Evolutionary conservation across 2,888 invertebrate species (phyloP), one percentile per base, ranked within the genome.

Genomic region (Cheilosia urbana): DNA sequence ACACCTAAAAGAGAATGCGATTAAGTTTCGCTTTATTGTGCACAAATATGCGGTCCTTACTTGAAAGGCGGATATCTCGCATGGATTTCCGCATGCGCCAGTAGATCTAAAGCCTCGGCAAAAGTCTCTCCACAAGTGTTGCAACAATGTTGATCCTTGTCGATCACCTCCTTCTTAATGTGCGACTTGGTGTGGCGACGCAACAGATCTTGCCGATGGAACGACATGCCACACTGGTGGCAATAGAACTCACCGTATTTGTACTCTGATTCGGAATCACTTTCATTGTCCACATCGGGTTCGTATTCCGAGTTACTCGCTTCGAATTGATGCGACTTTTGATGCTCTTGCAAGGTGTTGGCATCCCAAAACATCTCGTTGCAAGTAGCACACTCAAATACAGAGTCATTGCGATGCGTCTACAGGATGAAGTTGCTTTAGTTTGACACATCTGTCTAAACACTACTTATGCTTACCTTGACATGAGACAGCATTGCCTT

Each of bases 321-420:
- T 83, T 92, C 92, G 51, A 94, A 94, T 88, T 95, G 95, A 88
- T 95, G 95, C 0, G 92, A 91, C 65, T 94, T 93, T 37, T 94
- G 93, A 88, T 95, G 95, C 60, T 95, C 95, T 49, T 94, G 93
- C 88, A 95, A 91, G 34, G 93, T 92, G 30, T 92, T 92, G 4
- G 93, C 91, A 88, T 95, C 95, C 96, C 96, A 96, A 91, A 96
- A 97, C 94, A 96, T 94, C 91, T 97, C 97, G 80, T 95, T 96
- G 90, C 97, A 97, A 85, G 95, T 94, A 49, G 94, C 94, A 90
- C 97, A 97, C 89, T 97, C 96, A 88, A 95, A 94, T 0, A 96
- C 96, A 17, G 96, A 96, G 89, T 97, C 96, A 17, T 95, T 96
- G 15, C 96, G 96, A 91, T 97, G 97, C 42, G 96, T 94, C 92